Base-by-base conservation (phyloP, 2,888 invertebrate species). In the Lithophane leautieri region DNA sequence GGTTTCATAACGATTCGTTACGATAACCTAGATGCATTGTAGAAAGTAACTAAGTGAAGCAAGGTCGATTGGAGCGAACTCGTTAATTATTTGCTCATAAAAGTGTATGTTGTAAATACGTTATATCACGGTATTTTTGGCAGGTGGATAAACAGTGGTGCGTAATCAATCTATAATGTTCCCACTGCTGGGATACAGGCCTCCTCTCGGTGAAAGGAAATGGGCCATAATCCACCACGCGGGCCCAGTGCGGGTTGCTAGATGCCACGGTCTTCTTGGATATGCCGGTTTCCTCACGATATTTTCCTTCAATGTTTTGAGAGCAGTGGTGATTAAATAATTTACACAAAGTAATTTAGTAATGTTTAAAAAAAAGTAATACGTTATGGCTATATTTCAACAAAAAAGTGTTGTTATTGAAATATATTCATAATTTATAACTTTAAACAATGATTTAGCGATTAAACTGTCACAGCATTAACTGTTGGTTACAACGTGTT, bases 11-110 rank as follows among this genome's bases (percentile, higher is more conserved):
- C 66, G 61, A 79, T 79, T 79, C 61, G 85, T 85, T 81, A 85
- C 86, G 87, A 70, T 89, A 92, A 90, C 91, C 92, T 88, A 90
- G 88, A 91, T 92, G 89, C 83, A 84, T 88, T 81, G 85, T 90
- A 89, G 90, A 91, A 90, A 90, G 90, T 89, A 67, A 80, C 68
- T 73, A 66, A 76, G 52, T 82, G 56, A 79, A 76, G 84, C 91
- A 91, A 91, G 92, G 91, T 89, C 87, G 85, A 73, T 70, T 58
- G 73, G 83, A 70, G 42, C 60, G 25, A 65, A 63, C 78, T 82
- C 66, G 65, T 83, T 73, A 88, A 83, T 82, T 83, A 67, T 83
- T 83, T 81, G 74, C 56, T 81, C 61, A 73, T 68, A 73, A 83
- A 73, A 76, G 19, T n/a, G n/a, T 52, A 52, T 62, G n/a, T 67